Conservation (phyloP, 2,888 invertebrate species). For the Dilophus febrilis region DNA sequence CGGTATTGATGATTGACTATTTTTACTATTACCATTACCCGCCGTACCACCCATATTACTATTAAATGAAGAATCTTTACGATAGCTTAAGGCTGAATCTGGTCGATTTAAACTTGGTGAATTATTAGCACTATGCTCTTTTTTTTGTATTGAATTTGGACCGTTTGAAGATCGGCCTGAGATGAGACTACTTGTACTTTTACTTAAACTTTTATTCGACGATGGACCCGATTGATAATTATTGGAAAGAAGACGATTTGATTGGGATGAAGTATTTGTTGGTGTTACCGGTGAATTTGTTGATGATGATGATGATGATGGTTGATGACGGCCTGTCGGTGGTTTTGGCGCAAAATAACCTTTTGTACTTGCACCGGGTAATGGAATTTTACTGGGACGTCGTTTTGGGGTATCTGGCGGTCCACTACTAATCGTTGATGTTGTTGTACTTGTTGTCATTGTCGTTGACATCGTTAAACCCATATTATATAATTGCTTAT, state of each 20-base stretch:
- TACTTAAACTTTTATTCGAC: conserved; percentile 25
- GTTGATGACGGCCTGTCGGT: conserved; percentile 26
- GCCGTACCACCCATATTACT: conserved; percentile 10
- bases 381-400: conserved; percentile 55
- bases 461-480: conserved; percentile 7
- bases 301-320: conserved; percentile 10
- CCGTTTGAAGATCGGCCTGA: conserved; percentile 16
- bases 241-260: too few species aligned
- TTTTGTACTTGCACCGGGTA: conserved; percentile 36
- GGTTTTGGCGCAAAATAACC: conserved; percentile 44
- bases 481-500: too few species aligned
- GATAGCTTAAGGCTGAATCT: conserved; percentile 35
- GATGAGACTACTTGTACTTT: conserved; percentile 26
- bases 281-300: background rate
- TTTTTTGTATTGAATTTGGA: background rate
- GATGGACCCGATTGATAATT: conserved; percentile 14
- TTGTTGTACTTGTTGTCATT: conserved; percentile 6
- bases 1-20: conserved; percentile 28
- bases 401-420: conserved; percentile 16
- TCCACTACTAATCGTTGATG: background rate
- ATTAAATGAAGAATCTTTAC: conserved; percentile 19
- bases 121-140: conserved; percentile 7
- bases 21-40: conserved; percentile 22
- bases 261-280: background rate
- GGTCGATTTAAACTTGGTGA: conserved; percentile 29